phyloP scores from a whole-genome alignment of 2,797 vertebrate species.

The Gila robusta region DNA sequence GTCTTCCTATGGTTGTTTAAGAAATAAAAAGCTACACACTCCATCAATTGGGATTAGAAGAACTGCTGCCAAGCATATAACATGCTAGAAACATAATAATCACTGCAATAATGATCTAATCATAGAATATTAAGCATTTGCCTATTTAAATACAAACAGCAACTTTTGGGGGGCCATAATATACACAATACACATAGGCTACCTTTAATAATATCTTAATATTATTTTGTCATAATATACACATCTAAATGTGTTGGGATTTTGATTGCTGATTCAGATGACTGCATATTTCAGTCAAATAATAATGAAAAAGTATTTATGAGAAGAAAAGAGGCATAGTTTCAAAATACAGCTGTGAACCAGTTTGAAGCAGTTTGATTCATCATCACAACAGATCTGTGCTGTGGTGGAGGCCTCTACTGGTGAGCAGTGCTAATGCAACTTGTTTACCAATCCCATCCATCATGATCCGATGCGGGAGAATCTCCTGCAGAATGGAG shows the following conservation, averaged over 20 bases:
- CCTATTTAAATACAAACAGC: too few relatives aligned
- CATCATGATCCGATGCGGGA: neutral
- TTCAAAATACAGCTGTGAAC: constrained; percentile 62
- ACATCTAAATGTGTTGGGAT: neutral
- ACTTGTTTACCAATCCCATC: constrained; percentile 75
- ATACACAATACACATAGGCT: neutral
- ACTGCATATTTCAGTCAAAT: neutral
- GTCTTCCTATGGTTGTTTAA: neutral
- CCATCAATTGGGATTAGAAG: neutral
- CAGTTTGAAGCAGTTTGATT: constrained; percentile 76
- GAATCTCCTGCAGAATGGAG: neutral
- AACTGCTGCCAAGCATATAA: too few relatives aligned
- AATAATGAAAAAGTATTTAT: neutral
- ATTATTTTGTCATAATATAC: neutral
- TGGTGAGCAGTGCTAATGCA: constrained; percentile 68
- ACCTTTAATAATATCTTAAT: neutral
- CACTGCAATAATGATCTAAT: too few relatives aligned
- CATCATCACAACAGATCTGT: constrained; percentile 58
- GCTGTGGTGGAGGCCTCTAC: constrained; percentile 71
- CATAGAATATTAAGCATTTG: too few relatives aligned
- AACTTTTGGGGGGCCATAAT: neutral
- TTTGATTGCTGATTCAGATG: neutral
- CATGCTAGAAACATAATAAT: too few relatives aligned
- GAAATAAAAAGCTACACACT: neutral
- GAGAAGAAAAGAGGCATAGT: neutral